A percentile compares a stretch with the other conserved stretches of the same genome.
Evolutionary conservation across 2,797 vertebrate species (phyloP).

Genomic region (Falco cherrug): DNA sequence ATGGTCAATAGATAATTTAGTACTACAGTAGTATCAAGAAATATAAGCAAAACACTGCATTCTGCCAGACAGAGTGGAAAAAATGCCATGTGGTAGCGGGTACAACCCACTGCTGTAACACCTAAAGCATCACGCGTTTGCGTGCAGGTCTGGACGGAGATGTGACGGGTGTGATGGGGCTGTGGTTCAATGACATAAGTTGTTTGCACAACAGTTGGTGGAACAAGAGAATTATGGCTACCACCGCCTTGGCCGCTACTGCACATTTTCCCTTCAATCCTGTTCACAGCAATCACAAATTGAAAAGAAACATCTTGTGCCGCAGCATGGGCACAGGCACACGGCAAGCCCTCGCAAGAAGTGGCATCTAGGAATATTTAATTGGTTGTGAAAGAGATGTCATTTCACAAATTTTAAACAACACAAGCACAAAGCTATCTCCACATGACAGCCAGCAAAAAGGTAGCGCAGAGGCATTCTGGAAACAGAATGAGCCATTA

Average conservation of each 20-base stretch:
- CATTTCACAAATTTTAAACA: neutral
- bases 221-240: neutral
- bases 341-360: neutral
- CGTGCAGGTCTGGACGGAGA: neutral
- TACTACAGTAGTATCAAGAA: neutral
- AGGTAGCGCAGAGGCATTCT: neutral
- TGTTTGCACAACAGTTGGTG: neutral
- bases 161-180: neutral
- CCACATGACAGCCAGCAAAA: neutral
- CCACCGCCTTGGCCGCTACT: neutral
- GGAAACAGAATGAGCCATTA: neutral
- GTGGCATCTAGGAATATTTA: neutral
- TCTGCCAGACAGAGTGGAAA: neutral
- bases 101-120: neutral
- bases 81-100: neutral
- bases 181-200: neutral
- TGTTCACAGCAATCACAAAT: neutral
- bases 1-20: neutral
- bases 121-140: neutral
- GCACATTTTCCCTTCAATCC: neutral
- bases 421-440: neutral
- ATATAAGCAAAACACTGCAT: neutral
- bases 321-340: neutral
- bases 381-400: neutral
- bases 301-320: neutral